Evolutionary conservation across 2,888 invertebrate species (phyloP).

Genomic region (Yponomeuta evonymella): DNA sequence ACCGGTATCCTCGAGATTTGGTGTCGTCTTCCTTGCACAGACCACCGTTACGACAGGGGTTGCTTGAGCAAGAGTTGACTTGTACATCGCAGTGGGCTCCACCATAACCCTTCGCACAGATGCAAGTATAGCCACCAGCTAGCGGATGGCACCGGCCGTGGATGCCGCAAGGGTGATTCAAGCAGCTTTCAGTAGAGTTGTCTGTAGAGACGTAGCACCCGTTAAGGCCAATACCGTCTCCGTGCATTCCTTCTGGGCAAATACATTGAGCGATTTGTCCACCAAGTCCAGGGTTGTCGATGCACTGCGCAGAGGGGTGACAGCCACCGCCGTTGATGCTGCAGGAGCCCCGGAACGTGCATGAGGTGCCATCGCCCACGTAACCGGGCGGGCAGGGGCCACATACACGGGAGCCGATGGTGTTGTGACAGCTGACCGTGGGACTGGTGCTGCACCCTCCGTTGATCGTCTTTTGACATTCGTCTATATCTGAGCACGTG

Average conservation of each 20-base stretch:
- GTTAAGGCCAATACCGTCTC: slow-evolving; percentile 85
- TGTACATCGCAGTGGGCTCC: slow-evolving; percentile 78
- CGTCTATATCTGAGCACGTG: slow-evolving; percentile 91
- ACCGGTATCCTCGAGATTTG: slow-evolving; percentile 57
- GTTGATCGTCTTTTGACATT: slow-evolving; percentile 87
- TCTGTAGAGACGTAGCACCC: slow-evolving; percentile 78
- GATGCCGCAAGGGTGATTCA: slow-evolving; percentile 69
- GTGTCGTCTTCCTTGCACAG: slow-evolving; percentile 74
- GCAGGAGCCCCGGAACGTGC: slow-evolving; percentile 82
- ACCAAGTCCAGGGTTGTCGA: slow-evolving; percentile 77
- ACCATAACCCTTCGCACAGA: slow-evolving; percentile 77
- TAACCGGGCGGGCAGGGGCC: slow-evolving; percentile 93
- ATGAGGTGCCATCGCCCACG: slow-evolving; percentile 87
- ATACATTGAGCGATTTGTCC: slow-evolving; percentile 80
- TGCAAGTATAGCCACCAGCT: slow-evolving; percentile 68
- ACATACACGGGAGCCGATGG: slow-evolving; percentile 89
- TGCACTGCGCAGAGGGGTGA: slow-evolving; percentile 86
- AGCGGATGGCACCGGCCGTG: slow-evolving; percentile 77
- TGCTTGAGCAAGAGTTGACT: slow-evolving; percentile 78
- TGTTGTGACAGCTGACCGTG: slow-evolving; percentile 90
- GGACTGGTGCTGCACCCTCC: slow-evolving; percentile 93
- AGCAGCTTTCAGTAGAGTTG: slow-evolving; percentile 61
- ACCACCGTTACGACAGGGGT: slow-evolving; percentile 90
- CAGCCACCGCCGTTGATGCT: slow-evolving; percentile 89
- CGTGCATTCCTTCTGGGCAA: slow-evolving; percentile 86